These are phyloP conservation scores for Drosophila equinoxialis DNA, from an alignment of 1,140 invertebrate genomes.

Conservation along the genomic window DNA sequence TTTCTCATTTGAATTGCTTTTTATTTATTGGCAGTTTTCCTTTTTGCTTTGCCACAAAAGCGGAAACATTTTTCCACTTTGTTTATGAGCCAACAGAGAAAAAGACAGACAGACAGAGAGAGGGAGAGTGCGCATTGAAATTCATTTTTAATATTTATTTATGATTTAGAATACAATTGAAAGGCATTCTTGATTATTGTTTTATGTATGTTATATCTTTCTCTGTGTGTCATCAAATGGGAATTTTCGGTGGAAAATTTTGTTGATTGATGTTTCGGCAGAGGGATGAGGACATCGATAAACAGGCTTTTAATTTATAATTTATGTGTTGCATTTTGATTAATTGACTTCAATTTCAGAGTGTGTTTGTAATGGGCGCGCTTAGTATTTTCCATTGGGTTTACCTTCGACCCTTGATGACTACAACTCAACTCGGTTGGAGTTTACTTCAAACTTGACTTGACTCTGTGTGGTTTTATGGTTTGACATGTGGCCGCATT, in stretches of 20 bases:
- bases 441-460: background rate
- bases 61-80: slow-evolving; percentile 34
- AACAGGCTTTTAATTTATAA: slow-evolving; percentile 75
- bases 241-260: slow-evolving; percentile 36
- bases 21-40: slow-evolving; percentile 19
- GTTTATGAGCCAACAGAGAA: background rate
- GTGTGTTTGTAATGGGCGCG: slow-evolving; percentile 41
- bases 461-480: slow-evolving; percentile 54
- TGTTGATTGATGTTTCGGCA: slow-evolving; percentile 53
- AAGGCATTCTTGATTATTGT: slow-evolving; percentile 33
- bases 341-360: slow-evolving; percentile 70
- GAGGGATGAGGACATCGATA: slow-evolving; percentile 29
- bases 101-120: background rate
- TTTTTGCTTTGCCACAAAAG: slow-evolving; percentile 17
- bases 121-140: slow-evolving; percentile 44
- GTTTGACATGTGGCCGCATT: slow-evolving; percentile 70
- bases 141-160: slow-evolving; percentile 75
- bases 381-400: background rate
- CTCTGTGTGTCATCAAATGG: slow-evolving; percentile 26
- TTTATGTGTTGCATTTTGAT: slow-evolving; percentile 73
- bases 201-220: background rate
- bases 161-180: slow-evolving; percentile 64
- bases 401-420: too few relatives aligned
- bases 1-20: slow-evolving; percentile 21
- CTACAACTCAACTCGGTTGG: background rate